Evolutionary conservation across 1,140 invertebrate genomes (phyloP).

Genomic region (Drosophila santomea): DNA sequence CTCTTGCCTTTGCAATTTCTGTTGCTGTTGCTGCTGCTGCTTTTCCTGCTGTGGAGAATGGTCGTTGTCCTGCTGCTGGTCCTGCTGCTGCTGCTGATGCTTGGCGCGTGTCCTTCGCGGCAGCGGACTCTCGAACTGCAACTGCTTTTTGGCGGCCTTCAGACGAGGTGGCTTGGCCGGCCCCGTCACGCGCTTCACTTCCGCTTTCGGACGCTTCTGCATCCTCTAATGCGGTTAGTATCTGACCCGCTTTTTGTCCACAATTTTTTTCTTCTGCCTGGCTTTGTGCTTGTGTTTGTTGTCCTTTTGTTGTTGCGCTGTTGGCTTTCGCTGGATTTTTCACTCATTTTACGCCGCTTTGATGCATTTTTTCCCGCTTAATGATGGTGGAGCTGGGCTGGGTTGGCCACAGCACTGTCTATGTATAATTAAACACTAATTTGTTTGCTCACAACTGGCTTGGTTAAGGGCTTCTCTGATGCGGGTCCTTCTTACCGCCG

Average conservation of each 20-base stretch:
- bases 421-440: slow-evolving; percentile 80
- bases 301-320: slow-evolving; percentile 35
- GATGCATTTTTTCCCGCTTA: slow-evolving; percentile 54
- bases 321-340: slow-evolving; percentile 27
- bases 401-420: slow-evolving; percentile 18
- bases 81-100: neutral
- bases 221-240: slow-evolving; percentile 49
- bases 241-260: slow-evolving; percentile 37
- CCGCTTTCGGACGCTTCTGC: slow-evolving; percentile 58
- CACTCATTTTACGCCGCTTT: slow-evolving; percentile 59
- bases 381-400: slow-evolving; percentile 9
- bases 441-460: slow-evolving; percentile 66
- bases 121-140: slow-evolving; percentile 79
- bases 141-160: slow-evolving; percentile 70
- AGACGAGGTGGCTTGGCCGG: slow-evolving; percentile 70
- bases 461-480: slow-evolving; percentile 40
- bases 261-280: slow-evolving; percentile 25
- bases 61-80: slow-evolving; percentile 9
- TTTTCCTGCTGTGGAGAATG: slow-evolving; percentile 7
- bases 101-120: slow-evolving; percentile 56
- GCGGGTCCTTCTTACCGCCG: slow-evolving; percentile 44
- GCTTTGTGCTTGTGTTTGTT: slow-evolving; percentile 40
- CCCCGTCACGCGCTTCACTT: slow-evolving; percentile 46
- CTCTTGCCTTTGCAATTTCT: slow-evolving; percentile 3
- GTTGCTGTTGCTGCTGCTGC: slow-evolving; percentile 1